A percentile compares a stretch with the other conserved stretches of the same genome.
Evolutionary conservation across 2,888 invertebrate species (phyloP).

Genomic region (Cephus runcator): DNA sequence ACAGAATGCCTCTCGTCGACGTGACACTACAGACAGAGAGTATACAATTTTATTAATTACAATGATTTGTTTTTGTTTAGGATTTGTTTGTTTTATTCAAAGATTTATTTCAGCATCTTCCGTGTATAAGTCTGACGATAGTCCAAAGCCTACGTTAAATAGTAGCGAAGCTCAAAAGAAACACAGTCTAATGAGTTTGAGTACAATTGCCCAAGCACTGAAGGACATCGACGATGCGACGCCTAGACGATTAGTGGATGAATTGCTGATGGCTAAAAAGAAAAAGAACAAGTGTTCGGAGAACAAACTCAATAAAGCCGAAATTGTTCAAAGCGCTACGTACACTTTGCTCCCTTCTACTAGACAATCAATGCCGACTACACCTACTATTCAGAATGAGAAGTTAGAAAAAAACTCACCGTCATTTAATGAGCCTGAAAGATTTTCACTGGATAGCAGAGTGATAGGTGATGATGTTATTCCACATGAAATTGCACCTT

Average conservation of each 20-base stretch:
- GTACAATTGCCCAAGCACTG: constrained; percentile 53
- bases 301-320: not conserved
- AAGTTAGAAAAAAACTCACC: constrained; percentile 26
- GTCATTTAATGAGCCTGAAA: constrained; percentile 20
- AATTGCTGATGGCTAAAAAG: constrained; percentile 51
- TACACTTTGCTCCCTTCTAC: constrained; percentile 29
- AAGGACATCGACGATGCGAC: constrained; percentile 48
- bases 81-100: constrained; percentile 1
- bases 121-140: constrained; percentile 25
- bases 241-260: constrained; percentile 54
- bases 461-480: constrained; percentile 9
- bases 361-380: constrained; percentile 38
- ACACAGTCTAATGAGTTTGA: constrained; percentile 55
- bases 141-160: not conserved
- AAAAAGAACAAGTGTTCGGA: constrained; percentile 16
- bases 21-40: constrained; percentile 47
- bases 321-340: constrained; percentile 26
- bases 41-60: constrained; percentile 17
- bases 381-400: constrained; percentile 20
- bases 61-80: too few species aligned
- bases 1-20: constrained; percentile 46
- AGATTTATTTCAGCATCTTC: constrained; percentile 9
- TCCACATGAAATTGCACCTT: not conserved
- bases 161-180: constrained; percentile 28
- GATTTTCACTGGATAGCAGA: constrained; percentile 49